Conservation (phyloP, 2,113 vertebrate genomes). For the Cyprinodon variegatus region DNA sequence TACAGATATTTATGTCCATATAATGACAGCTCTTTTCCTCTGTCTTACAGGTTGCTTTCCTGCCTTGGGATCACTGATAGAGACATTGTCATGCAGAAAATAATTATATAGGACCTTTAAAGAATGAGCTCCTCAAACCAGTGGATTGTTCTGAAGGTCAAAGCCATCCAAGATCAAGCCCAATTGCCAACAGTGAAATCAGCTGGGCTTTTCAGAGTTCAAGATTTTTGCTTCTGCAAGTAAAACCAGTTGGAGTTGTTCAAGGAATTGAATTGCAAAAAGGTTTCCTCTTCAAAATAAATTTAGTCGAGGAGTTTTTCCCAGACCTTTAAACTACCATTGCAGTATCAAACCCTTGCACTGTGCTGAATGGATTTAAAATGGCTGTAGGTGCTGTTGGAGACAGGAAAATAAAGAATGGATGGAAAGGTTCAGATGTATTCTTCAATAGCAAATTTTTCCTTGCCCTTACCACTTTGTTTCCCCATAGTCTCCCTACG, state of each 20-base stretch:
- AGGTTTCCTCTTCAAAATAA: slow-evolving; percentile 8
- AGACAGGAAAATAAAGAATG: slow-evolving; percentile 17
- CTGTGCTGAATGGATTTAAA: background rate
- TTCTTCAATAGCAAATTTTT: slow-evolving; percentile 2
- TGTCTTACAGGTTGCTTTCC: slow-evolving; percentile 57
- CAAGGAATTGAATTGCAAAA: background rate
- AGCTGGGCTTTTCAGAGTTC: slow-evolving; percentile 43
- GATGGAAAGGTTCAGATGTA: slow-evolving; percentile 12
- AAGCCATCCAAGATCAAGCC: slow-evolving; percentile 46
- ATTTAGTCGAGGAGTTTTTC: background rate
- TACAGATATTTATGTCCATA: too few species aligned
- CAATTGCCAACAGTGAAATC: slow-evolving; percentile 52
- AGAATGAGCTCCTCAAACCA: slow-evolving; percentile 51
- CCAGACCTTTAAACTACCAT: background rate
- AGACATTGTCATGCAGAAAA: slow-evolving; percentile 34
- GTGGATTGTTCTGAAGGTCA: slow-evolving; percentile 49
- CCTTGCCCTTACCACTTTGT: background rate
- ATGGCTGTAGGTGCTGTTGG: background rate
- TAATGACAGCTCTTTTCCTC: slow-evolving; percentile 28
- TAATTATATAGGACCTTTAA: slow-evolving; percentile 43
- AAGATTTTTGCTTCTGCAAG: slow-evolving; percentile 48
- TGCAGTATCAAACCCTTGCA: slow-evolving; percentile 1
- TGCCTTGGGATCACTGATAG: slow-evolving; percentile 35
- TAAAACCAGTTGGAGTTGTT: slow-evolving; percentile 27
- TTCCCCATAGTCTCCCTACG: background rate